Evolutionary conservation across 2,888 invertebrate genomes (phyloP), one percentile per base, ranked within the genome.

Genomic region (Drosophila differens): DNA sequence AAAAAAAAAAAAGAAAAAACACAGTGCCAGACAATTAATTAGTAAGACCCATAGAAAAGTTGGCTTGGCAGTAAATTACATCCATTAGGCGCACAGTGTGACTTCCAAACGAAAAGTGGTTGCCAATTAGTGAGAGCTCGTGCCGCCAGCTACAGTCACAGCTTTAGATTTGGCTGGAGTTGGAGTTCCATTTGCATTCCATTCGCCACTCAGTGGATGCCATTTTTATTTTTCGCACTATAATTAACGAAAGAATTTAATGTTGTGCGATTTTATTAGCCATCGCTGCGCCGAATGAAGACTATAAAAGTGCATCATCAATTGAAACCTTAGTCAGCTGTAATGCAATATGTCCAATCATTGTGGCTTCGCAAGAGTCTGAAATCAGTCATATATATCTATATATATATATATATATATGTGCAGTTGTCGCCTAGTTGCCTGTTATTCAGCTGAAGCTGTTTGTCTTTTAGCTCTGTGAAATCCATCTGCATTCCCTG

Each of bases 61-160:
- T 78, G 60, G 71, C 49, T 71, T 71, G 85, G 76, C 78, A 53
- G 83, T 86, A 85, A 85, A 88, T 86, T 88, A 79, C 75, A 78
- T 89, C 91, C 92, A 92, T 92, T 92, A 92, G 91, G 82, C 73
- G 75, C 92, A 71, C 92, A 91, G 92, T 89, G 81, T 91, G 92
- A 89, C 79, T 85, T 89, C 82, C 78, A 53, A 68, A 53, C 76
- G 80, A 83, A 88, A 86, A 86, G 88, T 88, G 88, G 70, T 65
- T 80, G 70, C 82, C 88, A 88, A 86, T 86, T 88, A 86, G 82
- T 74, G 76, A 55, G 77, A 70, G 65, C 74, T 70, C 70, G 70
- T 60, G 72, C 60, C 65, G 49, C 51, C 54, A 60, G 70, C 62
- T 51, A 10, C 47, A 35, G 47, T 61, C 49, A 35, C 53, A 35